These are phyloP conservation scores for Drosophila simulans DNA, from an alignment of 1,140 invertebrate species.

Conservation along the genomic window DNA sequence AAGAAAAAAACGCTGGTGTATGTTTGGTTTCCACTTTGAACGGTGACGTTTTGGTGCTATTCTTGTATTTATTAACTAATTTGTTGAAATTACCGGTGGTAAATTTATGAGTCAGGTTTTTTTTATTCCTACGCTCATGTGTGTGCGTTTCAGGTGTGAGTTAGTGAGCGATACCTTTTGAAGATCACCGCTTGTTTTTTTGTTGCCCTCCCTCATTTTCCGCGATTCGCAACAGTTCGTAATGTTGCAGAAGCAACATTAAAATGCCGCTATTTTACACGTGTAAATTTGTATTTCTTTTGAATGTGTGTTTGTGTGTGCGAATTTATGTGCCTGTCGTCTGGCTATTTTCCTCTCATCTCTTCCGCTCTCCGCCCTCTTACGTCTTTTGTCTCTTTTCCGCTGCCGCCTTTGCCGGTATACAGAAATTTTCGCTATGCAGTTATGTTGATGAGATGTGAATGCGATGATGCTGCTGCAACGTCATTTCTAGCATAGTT, in stretches of 20 bases:
- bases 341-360: constrained; percentile 51
- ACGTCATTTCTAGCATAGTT: constrained; percentile 54
- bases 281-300: constrained; percentile 21
- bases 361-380: constrained; percentile 10
- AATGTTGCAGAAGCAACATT: constrained; percentile 7
- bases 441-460: constrained; percentile 45
- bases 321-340: constrained; percentile 38
- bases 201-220: constrained; percentile 6
- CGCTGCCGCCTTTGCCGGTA: constrained; percentile 16
- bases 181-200: constrained; percentile 22
- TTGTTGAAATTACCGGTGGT: constrained; percentile 55
- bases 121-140: not conserved
- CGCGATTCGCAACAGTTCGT: constrained; percentile 40
- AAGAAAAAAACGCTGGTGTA: not conserved
- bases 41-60: constrained; percentile 55
- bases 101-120: constrained; percentile 49
- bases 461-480: constrained; percentile 37
- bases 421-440: constrained; percentile 56
- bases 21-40: constrained; percentile 11
- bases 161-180: constrained; percentile 37
- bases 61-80: constrained; percentile 66
- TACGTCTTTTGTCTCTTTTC: constrained; percentile 5
- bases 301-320: constrained; percentile 12
- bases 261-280: constrained; percentile 34
- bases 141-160: constrained; percentile 33